Percentiles rank a stretch among this genome's conserved stretches.
These are phyloP conservation scores for Thermophis baileyi DNA, from an alignment of 2,113 vertebrate species.

Conservation along the genomic window DNA sequence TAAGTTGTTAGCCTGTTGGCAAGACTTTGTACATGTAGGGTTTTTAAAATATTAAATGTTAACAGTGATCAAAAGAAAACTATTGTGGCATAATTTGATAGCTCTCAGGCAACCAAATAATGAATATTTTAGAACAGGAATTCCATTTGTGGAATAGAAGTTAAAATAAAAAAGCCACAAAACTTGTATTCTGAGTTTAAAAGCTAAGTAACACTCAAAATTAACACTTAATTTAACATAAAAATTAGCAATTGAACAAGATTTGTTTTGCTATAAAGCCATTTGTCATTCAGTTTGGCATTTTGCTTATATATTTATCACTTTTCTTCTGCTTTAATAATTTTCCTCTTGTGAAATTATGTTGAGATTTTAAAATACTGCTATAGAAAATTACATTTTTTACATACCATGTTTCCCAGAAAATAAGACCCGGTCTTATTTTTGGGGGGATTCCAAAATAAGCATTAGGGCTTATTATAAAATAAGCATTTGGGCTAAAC, in stretches of 20 bases:
- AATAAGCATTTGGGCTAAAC: too few relatives aligned
- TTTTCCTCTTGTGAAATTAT: background rate
- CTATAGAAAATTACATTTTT: too few relatives aligned
- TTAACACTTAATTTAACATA: too few relatives aligned
- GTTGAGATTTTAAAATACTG: background rate
- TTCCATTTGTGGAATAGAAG: background rate
- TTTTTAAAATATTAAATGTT: background rate
- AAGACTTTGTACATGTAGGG: background rate
- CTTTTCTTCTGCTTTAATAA: background rate
- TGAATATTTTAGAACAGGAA: background rate
- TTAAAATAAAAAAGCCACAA: background rate
- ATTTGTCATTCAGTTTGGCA: background rate
- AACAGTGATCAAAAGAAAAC: background rate
- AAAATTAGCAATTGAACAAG: background rate
- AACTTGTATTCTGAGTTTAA: too few relatives aligned
- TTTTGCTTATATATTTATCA: background rate
- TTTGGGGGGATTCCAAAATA: too few relatives aligned
- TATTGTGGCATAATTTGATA: too few relatives aligned
- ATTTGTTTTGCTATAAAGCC: background rate
- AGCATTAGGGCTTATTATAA: too few relatives aligned
- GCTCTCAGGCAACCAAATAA: background rate
- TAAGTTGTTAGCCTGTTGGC: background rate
- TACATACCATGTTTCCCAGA: too few relatives aligned
- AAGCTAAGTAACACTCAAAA: too few relatives aligned
- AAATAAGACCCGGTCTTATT: too few relatives aligned